phyloP scores from a whole-genome alignment of 1,140 invertebrate genomes.

The Homarus americanus region DNA sequence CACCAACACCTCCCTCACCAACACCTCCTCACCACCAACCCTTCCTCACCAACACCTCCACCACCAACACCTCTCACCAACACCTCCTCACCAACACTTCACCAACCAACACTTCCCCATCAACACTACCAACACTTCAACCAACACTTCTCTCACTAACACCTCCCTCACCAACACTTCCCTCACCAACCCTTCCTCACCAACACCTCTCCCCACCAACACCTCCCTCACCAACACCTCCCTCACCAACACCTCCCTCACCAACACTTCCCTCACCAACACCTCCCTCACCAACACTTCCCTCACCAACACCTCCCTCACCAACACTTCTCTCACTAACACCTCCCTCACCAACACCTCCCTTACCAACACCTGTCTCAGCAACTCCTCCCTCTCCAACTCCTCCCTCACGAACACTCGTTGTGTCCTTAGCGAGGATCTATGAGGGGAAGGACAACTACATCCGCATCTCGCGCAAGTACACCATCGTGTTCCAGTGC shows the following conservation, averaged over 20 bases:
- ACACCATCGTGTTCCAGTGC: slow-evolving; percentile 67
- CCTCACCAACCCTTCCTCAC: no score
- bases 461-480: slow-evolving; percentile 59
- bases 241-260: not conserved
- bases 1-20: not conserved
- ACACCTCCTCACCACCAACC: no score
- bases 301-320: no score
- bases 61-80: not conserved
- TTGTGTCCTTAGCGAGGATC: slow-evolving; percentile 35
- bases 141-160: not conserved
- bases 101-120: not conserved
- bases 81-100: not conserved
- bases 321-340: not conserved
- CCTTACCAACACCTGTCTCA: no score
- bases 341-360: not conserved
- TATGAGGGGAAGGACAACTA: slow-evolving; percentile 59
- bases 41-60: not conserved
- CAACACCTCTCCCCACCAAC: not conserved
- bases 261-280: not conserved
- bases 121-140: no score
- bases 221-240: not conserved
- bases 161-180: not conserved
- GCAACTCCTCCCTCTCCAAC: not conserved
- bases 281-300: not conserved
- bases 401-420: not conserved